These are phyloP conservation scores for Tapera naevia DNA, from an alignment of 2,797 vertebrate genomes.

Conservation along the genomic window DNA sequence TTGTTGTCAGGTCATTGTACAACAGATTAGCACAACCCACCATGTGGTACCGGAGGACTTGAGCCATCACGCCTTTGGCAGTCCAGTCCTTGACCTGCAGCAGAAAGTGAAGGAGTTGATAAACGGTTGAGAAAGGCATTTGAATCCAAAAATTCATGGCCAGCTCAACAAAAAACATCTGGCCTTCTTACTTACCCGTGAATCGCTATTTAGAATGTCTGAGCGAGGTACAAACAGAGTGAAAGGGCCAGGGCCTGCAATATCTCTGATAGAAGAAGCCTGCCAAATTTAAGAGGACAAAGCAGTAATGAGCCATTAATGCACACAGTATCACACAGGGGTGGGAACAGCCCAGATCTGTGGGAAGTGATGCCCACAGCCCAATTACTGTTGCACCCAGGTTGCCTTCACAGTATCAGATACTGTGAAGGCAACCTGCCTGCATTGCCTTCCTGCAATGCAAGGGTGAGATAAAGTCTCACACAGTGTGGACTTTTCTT, in stretches of 20 bases:
- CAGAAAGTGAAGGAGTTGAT: not conserved
- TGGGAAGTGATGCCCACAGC: not conserved
- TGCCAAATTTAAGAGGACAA: conserved; percentile 9
- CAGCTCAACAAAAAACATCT: not conserved
- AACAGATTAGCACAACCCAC: conserved; percentile 85
- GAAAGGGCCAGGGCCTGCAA: conserved; percentile 84
- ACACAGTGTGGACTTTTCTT: rapidly evolving
- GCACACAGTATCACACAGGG: rapidly evolving
- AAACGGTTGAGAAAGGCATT: not conserved
- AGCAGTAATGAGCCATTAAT: not conserved
- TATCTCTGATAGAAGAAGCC: conserved; percentile 69
- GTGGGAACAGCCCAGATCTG: not conserved
- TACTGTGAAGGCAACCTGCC: too few species aligned
- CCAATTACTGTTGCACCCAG: rapidly evolving
- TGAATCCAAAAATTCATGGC: not conserved
- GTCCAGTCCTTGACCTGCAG: conserved; percentile 76
- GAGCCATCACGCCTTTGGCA: conserved; percentile 63
- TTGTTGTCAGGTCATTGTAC: conserved; percentile 76
- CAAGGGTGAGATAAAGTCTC: not conserved
- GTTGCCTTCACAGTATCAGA: too few species aligned
- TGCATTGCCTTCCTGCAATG: rapidly evolving
- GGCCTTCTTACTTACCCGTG: conserved; percentile 59
- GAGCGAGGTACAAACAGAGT: conserved; percentile 84
- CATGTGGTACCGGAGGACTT: conserved; percentile 86
- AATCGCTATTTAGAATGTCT: conserved; percentile 46